Conservation (phyloP, 1,140 invertebrate genomes). For the Microplitis mediator region DNA sequence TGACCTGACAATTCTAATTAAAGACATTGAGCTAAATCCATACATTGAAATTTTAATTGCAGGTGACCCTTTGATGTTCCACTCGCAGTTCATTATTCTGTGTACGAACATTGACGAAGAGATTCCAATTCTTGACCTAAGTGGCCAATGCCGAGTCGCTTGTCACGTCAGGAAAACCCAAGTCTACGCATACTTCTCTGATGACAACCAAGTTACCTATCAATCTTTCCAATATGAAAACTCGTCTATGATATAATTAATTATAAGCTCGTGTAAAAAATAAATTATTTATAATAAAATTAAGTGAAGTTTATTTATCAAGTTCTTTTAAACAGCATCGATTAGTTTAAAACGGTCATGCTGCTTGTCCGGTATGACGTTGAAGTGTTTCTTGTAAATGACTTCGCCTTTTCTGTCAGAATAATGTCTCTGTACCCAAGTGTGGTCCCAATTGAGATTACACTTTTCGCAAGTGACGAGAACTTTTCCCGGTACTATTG, state of each 20-base stretch:
- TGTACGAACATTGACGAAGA: conserved; percentile 55
- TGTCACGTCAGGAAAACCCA: conserved; percentile 60
- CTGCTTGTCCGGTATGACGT: conserved; percentile 76
- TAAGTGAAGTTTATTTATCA: background rate
- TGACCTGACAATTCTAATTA: too few species aligned
- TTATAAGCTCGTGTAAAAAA: background rate
- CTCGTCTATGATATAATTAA: conserved; percentile 29
- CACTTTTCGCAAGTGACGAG: conserved; percentile 78
- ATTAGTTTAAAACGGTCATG: conserved; percentile 77
- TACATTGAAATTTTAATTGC: conserved; percentile 37
- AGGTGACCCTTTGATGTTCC: conserved; percentile 66
- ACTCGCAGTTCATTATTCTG: conserved; percentile 64
- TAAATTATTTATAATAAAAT: conserved; percentile 1
- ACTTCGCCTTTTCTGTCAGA: conserved; percentile 64
- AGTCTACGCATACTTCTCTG: conserved; percentile 54
- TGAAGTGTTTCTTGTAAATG: conserved; percentile 84
- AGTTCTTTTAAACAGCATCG: conserved; percentile 65
- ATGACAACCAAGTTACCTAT: conserved; percentile 51
- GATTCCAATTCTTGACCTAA: conserved; percentile 50
- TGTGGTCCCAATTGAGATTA: conserved; percentile 73
- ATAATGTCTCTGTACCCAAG: conserved; percentile 72
- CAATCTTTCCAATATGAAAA: conserved; percentile 60
- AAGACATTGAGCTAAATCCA: background rate
- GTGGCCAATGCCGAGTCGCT: conserved; percentile 54
- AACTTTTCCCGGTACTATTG: conserved; percentile 75